A percentile compares a stretch with the other conserved stretches of the same genome.
Conservation (phyloP, 2,113 vertebrate genomes). For the Takifugu flavidus region DNA sequence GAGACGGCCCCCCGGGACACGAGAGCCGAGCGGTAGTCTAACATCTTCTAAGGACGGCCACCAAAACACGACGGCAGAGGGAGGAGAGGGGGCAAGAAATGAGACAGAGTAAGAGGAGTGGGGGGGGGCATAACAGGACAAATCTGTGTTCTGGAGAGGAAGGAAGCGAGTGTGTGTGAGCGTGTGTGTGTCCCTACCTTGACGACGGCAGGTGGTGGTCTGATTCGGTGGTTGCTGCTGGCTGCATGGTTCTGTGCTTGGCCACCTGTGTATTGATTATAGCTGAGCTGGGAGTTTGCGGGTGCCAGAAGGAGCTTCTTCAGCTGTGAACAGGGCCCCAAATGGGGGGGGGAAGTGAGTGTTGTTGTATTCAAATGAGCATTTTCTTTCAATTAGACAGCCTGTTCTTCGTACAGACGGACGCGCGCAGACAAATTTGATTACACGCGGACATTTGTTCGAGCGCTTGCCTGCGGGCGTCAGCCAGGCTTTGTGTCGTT, state of each 20-base stretch:
- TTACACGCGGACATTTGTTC: too few species aligned
- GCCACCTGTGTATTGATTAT: conserved; percentile 97
- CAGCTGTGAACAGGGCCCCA: conserved; percentile 79
- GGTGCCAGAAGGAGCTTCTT: conserved; percentile 99
- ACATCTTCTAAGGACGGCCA: conserved; percentile 57
- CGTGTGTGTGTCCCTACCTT: conserved; percentile 83
- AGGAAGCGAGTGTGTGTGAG: conserved; percentile 18
- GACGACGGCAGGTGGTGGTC: conserved; percentile 91
- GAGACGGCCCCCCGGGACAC: conserved; percentile 51
- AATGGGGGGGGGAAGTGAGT: not conserved
- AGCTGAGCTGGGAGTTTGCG: conserved; percentile 97
- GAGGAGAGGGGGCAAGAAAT: conserved; percentile 27
- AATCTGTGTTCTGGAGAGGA: conserved; percentile 35
- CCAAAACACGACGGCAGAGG: conserved; percentile 46
- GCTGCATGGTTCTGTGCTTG: conserved; percentile 95
- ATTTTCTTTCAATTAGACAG: conserved; percentile 52
- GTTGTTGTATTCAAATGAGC: conserved; percentile 45
- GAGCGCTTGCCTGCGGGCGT: too few species aligned
- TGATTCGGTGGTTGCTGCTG: conserved; percentile 91
- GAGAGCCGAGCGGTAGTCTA: conserved; percentile 52
- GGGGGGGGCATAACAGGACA: conserved; percentile 38
- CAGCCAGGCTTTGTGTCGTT: too few species aligned
- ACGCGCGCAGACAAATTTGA: too few species aligned
- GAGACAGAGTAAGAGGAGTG: conserved; percentile 28
- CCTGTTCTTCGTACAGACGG: conserved; percentile 7